Percentiles rank a stretch among this genome's conserved stretches.
Conservation (phyloP, 1,140 invertebrate genomes). For the Himalopsyche phryganea region DNA sequence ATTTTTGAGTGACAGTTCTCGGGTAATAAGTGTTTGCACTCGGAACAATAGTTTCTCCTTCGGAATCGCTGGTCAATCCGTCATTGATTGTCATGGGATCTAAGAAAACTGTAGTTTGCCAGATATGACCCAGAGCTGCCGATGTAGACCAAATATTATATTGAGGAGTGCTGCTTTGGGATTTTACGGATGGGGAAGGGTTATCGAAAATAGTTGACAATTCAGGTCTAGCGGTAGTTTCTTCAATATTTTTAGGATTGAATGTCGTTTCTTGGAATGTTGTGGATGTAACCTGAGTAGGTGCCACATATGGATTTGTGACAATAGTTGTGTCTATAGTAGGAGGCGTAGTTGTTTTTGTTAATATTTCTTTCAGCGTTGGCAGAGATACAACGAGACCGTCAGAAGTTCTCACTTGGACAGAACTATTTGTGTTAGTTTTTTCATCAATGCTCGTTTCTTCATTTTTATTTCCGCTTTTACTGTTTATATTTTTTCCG, state of each 20-base stretch:
- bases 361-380: constrained; percentile 32
- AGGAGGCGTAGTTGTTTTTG: constrained; percentile 21
- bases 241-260: constrained; percentile 7
- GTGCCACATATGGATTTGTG: neutral
- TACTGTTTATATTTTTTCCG: constrained; percentile 45
- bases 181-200: constrained; percentile 9
- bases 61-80: constrained; percentile 45
- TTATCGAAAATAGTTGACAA: constrained; percentile 16
- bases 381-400: constrained; percentile 26
- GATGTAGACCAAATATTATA: constrained; percentile 33
- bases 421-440: constrained; percentile 35
- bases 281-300: constrained; percentile 28
- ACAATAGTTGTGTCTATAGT: neutral
- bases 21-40: constrained; percentile 29
- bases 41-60: constrained; percentile 23
- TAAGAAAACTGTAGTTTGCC: constrained; percentile 64
- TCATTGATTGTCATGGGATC: constrained; percentile 71
- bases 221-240: constrained; percentile 14
- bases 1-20: constrained; percentile 7
- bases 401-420: constrained; percentile 23
- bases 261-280: constrained; percentile 13
- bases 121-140: constrained; percentile 40
- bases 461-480: constrained; percentile 37
- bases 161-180: constrained; percentile 23
- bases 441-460: constrained; percentile 41